Conservation (phyloP, 2,888 invertebrate species). For the Luperina nickerlii region DNA sequence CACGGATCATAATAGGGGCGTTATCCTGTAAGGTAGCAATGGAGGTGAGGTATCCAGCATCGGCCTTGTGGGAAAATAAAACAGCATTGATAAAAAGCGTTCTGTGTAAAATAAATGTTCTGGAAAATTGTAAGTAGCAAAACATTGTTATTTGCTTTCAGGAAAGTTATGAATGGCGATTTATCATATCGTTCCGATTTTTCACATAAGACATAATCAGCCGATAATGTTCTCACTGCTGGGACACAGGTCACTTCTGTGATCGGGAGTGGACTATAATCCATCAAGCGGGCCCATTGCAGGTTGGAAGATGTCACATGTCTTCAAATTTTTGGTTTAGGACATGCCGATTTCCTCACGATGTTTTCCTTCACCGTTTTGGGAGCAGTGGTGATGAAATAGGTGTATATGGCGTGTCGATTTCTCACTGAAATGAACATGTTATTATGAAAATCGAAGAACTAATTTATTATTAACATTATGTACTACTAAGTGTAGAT, state of each 20-base stretch:
- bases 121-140: background rate
- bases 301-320: too few species aligned
- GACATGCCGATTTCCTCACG: too few species aligned
- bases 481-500: background rate
- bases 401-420: too few species aligned
- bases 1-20: slow-evolving; percentile 52
- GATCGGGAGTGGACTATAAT: too few species aligned
- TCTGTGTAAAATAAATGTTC: background rate
- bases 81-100: slow-evolving; percentile 3
- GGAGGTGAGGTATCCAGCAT: background rate
- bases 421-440: background rate
- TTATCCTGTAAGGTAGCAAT: slow-evolving; percentile 53
- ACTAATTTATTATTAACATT: background rate
- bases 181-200: background rate
- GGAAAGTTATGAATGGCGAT: background rate
- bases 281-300: too few species aligned
- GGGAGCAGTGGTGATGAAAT: too few species aligned
- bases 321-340: too few species aligned
- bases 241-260: too few species aligned
- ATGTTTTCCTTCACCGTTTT: too few species aligned
- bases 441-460: background rate
- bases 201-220: too few species aligned
- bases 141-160: background rate
- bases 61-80: slow-evolving; percentile 17
- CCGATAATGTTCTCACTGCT: too few species aligned